These are phyloP conservation scores for Encarsia formosa DNA, from an alignment of 2,888 invertebrate genomes.

Conservation along the genomic window DNA sequence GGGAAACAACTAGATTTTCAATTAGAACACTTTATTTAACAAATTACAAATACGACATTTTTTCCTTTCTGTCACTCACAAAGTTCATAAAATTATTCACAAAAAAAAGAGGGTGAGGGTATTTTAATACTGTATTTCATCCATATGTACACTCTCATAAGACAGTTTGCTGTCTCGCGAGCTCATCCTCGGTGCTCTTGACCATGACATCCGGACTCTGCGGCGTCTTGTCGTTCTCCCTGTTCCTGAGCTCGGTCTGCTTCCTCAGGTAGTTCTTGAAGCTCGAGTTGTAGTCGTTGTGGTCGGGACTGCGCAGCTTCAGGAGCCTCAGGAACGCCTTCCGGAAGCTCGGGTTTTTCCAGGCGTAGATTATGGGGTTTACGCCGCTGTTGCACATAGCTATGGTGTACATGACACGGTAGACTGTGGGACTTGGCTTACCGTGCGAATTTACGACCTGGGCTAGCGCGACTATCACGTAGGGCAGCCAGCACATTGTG, in stretches of 20 bases:
- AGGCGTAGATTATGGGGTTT: slow-evolving; percentile 80
- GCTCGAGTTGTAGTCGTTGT: slow-evolving; percentile 53
- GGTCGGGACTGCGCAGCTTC: slow-evolving; percentile 63
- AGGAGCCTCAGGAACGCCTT: slow-evolving; percentile 67
- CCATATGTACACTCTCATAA: no score
- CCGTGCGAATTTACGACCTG: slow-evolving; percentile 58
- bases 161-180: no score
- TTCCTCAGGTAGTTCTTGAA: slow-evolving; percentile 36
- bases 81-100: no score
- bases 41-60: no score
- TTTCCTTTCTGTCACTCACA: no score
- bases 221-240: slow-evolving; percentile 15
- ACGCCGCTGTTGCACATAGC: slow-evolving; percentile 77
- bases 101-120: no score
- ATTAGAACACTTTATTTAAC: no score
- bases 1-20: no score
- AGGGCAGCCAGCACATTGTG: slow-evolving; percentile 78
- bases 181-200: no score
- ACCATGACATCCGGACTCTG: not conserved
- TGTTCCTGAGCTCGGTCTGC: slow-evolving; percentile 29
- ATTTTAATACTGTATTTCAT: no score
- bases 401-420: slow-evolving; percentile 65
- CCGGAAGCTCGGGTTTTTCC: slow-evolving; percentile 78
- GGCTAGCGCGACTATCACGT: slow-evolving; percentile 65
- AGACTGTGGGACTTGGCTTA: slow-evolving; percentile 54